Base-by-base conservation (phyloP, 1,140 invertebrate species). In the Aphelenchoides fujianensis region DNA sequence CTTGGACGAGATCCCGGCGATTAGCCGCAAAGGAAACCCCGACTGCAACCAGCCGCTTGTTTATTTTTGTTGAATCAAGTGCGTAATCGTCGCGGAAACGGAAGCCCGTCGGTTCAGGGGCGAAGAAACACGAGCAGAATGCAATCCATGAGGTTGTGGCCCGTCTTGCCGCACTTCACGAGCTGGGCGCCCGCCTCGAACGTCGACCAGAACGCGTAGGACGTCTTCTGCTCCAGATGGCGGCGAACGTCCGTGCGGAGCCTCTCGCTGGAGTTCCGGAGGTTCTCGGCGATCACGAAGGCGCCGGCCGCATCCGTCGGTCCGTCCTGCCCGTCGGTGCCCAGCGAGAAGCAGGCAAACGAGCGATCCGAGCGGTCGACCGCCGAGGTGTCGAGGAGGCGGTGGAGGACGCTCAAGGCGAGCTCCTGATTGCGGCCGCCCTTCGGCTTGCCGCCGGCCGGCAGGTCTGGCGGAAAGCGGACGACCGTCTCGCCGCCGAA, bases 121-220 rank as follows among this genome's bases (percentile, higher is more conserved):
- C 41, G 12, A 48, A 48, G 12, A 59, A 76, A 32, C 28, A 62
- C 7, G n/a, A 76, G 32, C 37, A 76, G 79, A 37, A 79, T 75
- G 27, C 68, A 85, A 88, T 98, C 95, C 94, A 97, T 98, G 0
- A 98, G 94, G 89, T 98, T 98, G n/a, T 94, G 97, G 54, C 93
- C 93, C 36, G 94, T 97, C 79, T 93, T 90, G 0, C 95, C 95
- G 69, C 90, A 92, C 78, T 90, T 89, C 0, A 98, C 79, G 76
- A 93, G 88, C 86, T 86, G 74, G 1, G 91, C 91, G 69, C 88
- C 84, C 48, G 87, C 86, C 54, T 55, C 63, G 28, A 82, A 92
- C 87, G 55, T 86, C 82, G 37, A 86, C 88, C 85, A 91, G 95
- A 87, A 95, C 93, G 88, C 90, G 80, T 94, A 93, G 30, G 91